A percentile compares a stretch with the other conserved stretches of the same genome.
Conservation (phyloP, 1,140 invertebrate genomes). For the Zophobas atratus region DNA sequence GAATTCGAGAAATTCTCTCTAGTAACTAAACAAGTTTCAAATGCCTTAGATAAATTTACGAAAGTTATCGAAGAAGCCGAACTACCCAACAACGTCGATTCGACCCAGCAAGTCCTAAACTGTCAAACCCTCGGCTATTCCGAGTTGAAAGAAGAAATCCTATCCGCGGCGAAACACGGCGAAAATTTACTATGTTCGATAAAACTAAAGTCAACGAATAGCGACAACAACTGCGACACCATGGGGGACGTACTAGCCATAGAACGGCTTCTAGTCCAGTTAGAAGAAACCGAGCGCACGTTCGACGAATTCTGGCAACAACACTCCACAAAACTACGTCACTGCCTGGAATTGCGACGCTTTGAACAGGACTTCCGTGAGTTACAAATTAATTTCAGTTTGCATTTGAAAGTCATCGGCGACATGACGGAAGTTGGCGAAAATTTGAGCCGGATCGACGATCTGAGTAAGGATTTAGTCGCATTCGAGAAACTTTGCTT, state of each 20-base stretch:
- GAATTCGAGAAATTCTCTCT: slow-evolving; percentile 96
- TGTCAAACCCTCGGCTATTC: slow-evolving; percentile 78
- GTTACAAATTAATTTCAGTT: slow-evolving; percentile 79
- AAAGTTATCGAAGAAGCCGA: slow-evolving; percentile 85
- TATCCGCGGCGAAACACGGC: slow-evolving; percentile 86
- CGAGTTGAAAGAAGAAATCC: slow-evolving; percentile 84
- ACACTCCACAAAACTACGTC: slow-evolving; percentile 89
- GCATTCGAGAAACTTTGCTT: slow-evolving; percentile 84
- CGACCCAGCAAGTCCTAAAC: slow-evolving; percentile 79
- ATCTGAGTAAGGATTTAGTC: slow-evolving; percentile 82
- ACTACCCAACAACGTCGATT: slow-evolving; percentile 87
- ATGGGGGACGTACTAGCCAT: slow-evolving; percentile 93
- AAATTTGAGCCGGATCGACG: slow-evolving; percentile 83
- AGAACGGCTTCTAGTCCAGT: slow-evolving; percentile 92
- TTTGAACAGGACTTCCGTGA: slow-evolving; percentile 93
- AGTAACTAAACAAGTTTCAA: slow-evolving; percentile 90
- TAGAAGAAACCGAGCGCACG: slow-evolving; percentile 94
- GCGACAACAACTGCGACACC: slow-evolving; percentile 72
- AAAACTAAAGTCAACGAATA: slow-evolving; percentile 71
- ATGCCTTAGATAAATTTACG: slow-evolving; percentile 87
- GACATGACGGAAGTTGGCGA: slow-evolving; percentile 92
- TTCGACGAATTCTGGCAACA: slow-evolving; percentile 96
- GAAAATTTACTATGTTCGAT: slow-evolving; percentile 85
- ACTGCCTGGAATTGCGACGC: slow-evolving; percentile 89
- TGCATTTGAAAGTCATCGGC: slow-evolving; percentile 80